phyloP scores from a whole-genome alignment of 2,888 invertebrate genomes.

The Geophilus truncorum region DNA sequence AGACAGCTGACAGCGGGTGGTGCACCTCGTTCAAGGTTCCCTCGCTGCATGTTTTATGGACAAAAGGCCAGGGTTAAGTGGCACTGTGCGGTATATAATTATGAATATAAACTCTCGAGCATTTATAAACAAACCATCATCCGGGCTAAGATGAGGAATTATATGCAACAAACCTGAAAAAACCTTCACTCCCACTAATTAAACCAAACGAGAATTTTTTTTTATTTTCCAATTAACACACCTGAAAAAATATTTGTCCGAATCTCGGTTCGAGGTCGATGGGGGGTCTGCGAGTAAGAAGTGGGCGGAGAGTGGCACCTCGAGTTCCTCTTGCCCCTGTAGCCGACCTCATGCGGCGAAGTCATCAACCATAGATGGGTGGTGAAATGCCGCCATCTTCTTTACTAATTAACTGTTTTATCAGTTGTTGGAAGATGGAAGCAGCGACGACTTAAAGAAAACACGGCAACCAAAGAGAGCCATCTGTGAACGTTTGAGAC shows the following conservation, averaged over 20 bases:
- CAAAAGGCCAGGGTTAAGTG: slow-evolving; percentile 34
- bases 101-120: slow-evolving; percentile 33
- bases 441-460: neutral
- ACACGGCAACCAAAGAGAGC: too few relatives aligned
- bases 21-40: slow-evolving; percentile 20
- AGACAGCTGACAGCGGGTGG: slow-evolving; percentile 20
- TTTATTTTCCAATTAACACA: slow-evolving; percentile 10
- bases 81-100: slow-evolving; percentile 33
- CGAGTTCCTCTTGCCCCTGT: slow-evolving; percentile 5
- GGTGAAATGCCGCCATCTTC: neutral
- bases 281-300: neutral
- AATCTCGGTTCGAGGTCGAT: neutral
- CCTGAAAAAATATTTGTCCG: slow-evolving; percentile 19
- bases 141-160: neutral
- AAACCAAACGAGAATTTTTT: neutral
- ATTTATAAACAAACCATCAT: slow-evolving; percentile 32
- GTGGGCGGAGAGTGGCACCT: slow-evolving; percentile 20
- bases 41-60: slow-evolving; percentile 31
- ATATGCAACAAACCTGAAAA: neutral
- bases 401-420: slow-evolving; percentile 32
- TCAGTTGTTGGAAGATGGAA: neutral
- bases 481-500: neutral
- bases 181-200: neutral
- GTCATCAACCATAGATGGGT: slow-evolving; percentile 34
- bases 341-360: slow-evolving; percentile 30